These are phyloP conservation scores for Chymomyza costata DNA, from an alignment of 1,140 invertebrate genomes.

Conservation along the genomic window DNA sequence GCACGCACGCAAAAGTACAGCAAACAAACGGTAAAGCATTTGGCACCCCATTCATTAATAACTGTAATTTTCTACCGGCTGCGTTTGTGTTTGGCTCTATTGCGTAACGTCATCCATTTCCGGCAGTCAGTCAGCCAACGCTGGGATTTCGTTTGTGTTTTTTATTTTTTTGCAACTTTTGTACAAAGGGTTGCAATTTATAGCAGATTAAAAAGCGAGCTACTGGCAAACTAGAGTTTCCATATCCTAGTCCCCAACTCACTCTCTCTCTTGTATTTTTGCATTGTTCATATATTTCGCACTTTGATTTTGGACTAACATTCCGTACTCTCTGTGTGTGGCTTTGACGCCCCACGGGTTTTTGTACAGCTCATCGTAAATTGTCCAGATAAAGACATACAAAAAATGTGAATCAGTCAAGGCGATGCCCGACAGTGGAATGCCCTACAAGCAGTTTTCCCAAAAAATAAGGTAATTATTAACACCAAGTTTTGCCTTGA, in stretches of 20 bases:
- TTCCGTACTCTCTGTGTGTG: not conserved
- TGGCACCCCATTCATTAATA: conserved; percentile 69
- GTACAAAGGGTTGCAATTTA: conserved; percentile 69
- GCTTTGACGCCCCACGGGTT: conserved; percentile 24
- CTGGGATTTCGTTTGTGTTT: too few relatives aligned
- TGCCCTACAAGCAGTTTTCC: too few relatives aligned
- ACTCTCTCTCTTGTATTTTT: conserved; percentile 8
- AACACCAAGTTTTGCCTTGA: too few relatives aligned
- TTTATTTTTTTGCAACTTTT: conserved; percentile 32
- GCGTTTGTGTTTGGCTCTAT: conserved; percentile 35
- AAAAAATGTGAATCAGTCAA: too few relatives aligned
- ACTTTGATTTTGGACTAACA: conserved; percentile 27
- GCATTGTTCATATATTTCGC: conserved; percentile 49
- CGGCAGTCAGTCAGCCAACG: too few relatives aligned
- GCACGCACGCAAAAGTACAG: conserved; percentile 16
- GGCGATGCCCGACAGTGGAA: too few relatives aligned
- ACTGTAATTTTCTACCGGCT: conserved; percentile 59
- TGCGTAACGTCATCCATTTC: conserved; percentile 7
- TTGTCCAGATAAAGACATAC: conserved; percentile 60
- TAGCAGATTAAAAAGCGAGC: conserved; percentile 63
- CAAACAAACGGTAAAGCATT: too few relatives aligned
- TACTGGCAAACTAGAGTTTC: conserved; percentile 16
- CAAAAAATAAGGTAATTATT: too few relatives aligned
- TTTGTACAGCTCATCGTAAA: conserved; percentile 44
- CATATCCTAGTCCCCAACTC: conserved; percentile 10